Evolutionary conservation across 1,140 invertebrate species (phyloP), one percentile per base, ranked within the genome.

Genomic region (Neoseiulus cucumeris): DNA sequence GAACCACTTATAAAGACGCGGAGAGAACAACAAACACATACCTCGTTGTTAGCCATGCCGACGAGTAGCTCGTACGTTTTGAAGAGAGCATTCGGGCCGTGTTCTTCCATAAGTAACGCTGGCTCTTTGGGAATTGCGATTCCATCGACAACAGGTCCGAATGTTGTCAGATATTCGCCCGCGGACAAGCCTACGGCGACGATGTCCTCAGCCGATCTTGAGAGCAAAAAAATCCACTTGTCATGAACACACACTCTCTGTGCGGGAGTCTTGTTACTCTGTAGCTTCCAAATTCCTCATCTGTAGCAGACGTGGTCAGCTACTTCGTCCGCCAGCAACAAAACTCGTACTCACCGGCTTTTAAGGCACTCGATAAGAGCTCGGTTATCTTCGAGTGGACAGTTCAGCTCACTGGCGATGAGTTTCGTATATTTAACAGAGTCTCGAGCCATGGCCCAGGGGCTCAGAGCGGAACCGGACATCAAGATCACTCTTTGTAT

Each of bases 401-500:
- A 94, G 75, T 91, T 91, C 18, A 90, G 85, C 70, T 86, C 84
- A 69, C 83, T 82, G 7, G 89, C 87, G 67, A 95, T 84, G 74
- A 90, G 83, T 44, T 84, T 82, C 0, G 91, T 87, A 72, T 91
- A 91, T 72, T 84, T 83, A 65, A 85, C 82, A 0, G 91, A 89
- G 70, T 91, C 87, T 69, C 86, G 83, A 64, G 91, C 87, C 67
- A 93, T 76, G 0, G 91, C 91, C 89, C 88, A 94, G 0, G 88
- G 89, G 69, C 88, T 89, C 39, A 96, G 79, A 0, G 91, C 91
- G 18, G 91, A 92, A 0, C 93, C 93, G 25, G 88, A 91, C 87
- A 95, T 91, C 28, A 97, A 79, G 65, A 97, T 85, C 6, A 89
- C 89, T 70, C 91, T 84, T 74, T 94, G 89, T 75, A 97, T 96